Evolutionary conservation across 2,113 vertebrate genomes (phyloP), one percentile per base, ranked within the genome.

Genomic region (Rhea americana): DNA sequence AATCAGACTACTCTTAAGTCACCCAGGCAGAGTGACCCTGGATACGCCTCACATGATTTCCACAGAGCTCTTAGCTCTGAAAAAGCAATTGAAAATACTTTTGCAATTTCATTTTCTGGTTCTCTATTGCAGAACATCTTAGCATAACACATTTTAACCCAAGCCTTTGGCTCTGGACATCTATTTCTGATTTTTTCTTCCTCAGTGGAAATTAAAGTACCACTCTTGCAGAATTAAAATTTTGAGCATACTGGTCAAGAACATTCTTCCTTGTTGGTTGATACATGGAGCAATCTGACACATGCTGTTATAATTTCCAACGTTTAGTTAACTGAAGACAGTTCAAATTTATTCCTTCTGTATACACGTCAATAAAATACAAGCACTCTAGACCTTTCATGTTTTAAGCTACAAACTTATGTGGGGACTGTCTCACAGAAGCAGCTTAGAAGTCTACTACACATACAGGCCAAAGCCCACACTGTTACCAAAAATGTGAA

Each of bases 41-140:
- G n/a, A 47, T 43, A 24, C 3, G 43, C 22, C 43, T 89, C n/a
- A 65, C 43, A 8, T 5, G 48, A 55, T 1, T 3, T 18, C 63
- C 2, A 11, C 28, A 41, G 45, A 66, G 37, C 0, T 0, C 9
- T 30, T 35, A 65, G 25, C 72, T 72, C 53, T 2, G 19, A 58
- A 70, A 76, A 45, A 18, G 24, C n/a, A 45, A 22, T 7, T 8
- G 5, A 12, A 15, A 55, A 55, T 2, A 4, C 32, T 51, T 74
- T 24, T 51, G 55, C 79, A 0, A 3, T 39, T 39, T 45, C 14
- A 6, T 56, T 56, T 1, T 1, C 62, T 26, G 3, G 15, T 13
- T 79, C n/a, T 48, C 45, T 21, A 45, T 55, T 0, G 0, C 39
- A 21, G 58, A 82, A 37, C 1, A 0, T 7, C 28, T 25, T 32